Conservation (phyloP, 2,113 vertebrate genomes). For the Meriones unguiculatus region DNA sequence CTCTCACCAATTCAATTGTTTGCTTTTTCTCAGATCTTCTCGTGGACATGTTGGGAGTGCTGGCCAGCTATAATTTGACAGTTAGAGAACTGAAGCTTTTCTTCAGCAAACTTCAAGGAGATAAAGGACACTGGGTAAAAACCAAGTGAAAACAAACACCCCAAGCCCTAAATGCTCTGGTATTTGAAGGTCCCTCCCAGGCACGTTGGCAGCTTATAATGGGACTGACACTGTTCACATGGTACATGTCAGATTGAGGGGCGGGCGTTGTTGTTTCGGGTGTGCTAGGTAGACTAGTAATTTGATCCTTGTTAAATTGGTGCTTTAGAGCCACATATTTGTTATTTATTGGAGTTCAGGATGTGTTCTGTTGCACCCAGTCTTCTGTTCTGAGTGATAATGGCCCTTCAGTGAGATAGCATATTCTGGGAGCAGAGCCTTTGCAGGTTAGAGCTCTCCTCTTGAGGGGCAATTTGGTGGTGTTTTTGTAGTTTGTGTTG, state of each 20-base stretch:
- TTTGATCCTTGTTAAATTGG: not conserved
- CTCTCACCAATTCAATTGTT: constrained; percentile 57
- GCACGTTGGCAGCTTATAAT: not conserved
- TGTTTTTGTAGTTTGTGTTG: not conserved
- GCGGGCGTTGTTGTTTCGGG: not conserved
- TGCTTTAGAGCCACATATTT: not conserved
- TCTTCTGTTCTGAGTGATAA: not conserved
- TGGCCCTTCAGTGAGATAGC: not conserved
- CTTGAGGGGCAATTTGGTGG: not conserved
- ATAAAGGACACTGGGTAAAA: constrained; percentile 96
- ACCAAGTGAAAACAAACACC: not conserved
- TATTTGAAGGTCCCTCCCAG: constrained; percentile 14
- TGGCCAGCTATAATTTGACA: constrained; percentile 98
- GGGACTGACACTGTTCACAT: not conserved
- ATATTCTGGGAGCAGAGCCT: not conserved
- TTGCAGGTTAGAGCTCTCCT: not conserved
- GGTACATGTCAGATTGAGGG: not conserved
- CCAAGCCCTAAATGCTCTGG: constrained; percentile 17
- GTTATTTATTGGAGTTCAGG: not conserved
- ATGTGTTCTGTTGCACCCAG: not conserved
- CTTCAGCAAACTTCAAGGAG: constrained; percentile 98
- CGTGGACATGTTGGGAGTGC: constrained; percentile 97
- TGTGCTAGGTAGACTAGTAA: not conserved
- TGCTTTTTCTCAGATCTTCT: constrained; percentile 91
- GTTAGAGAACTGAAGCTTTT: constrained; percentile 98